Conservation (phyloP, 2,888 invertebrate genomes). For the Sinotaia quadrata region DNA sequence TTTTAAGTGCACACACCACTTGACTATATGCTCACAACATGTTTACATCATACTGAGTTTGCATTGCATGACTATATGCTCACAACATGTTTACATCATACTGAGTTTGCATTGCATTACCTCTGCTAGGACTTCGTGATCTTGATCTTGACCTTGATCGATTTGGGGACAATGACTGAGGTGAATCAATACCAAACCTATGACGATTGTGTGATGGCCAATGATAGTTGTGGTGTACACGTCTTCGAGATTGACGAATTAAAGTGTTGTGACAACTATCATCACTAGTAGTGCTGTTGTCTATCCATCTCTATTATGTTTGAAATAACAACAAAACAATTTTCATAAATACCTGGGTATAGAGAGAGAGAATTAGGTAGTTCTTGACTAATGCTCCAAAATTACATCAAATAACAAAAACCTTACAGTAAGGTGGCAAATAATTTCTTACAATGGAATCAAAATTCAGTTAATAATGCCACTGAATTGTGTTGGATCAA, state of each 20-base stretch:
- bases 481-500: no score
- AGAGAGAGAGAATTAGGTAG: neutral
- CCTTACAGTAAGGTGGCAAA: neutral
- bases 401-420: no score
- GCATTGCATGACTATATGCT: no score
- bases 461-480: neutral
- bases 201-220: constrained; percentile 33
- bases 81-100: neutral
- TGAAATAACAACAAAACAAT: no score
- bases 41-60: no score
- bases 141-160: constrained; percentile 55
- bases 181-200: constrained; percentile 25
- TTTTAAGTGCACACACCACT: no score
- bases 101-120: constrained; percentile 4
- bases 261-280: constrained; percentile 41
- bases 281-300: constrained; percentile 45
- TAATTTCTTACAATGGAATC: neutral
- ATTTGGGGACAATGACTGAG: constrained; percentile 34
- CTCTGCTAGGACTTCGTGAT: constrained; percentile 44
- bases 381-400: neutral
- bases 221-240: constrained; percentile 30
- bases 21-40: no score
- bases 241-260: constrained; percentile 28
- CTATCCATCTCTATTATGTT: constrained; percentile 32
- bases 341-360: no score